Evolutionary conservation across 2,888 invertebrate species (phyloP).

Genomic region (Cheilosia variabilis): DNA sequence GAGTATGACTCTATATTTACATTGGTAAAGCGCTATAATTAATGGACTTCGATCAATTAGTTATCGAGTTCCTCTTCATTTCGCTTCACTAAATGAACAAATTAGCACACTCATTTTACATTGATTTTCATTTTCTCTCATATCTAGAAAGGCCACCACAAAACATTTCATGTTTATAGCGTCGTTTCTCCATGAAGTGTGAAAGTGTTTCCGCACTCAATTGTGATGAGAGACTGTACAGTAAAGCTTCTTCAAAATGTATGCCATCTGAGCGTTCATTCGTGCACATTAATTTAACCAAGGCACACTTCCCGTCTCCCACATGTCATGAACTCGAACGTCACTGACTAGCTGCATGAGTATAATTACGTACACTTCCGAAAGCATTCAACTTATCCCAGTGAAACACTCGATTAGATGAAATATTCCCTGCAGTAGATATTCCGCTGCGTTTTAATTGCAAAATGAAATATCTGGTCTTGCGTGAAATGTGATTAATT

Average conservation of each 20-base stretch:
- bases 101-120: too few relatives aligned
- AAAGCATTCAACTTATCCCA: constrained; percentile 19
- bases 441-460: constrained; percentile 32
- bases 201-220: constrained; percentile 13
- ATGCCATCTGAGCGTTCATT: constrained; percentile 30
- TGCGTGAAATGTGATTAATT: constrained; percentile 63
- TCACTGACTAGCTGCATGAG: constrained; percentile 5
- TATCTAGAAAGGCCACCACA: too few relatives aligned
- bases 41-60: too few relatives aligned
- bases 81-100: too few relatives aligned
- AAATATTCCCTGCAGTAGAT: not conserved
- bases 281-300: constrained; percentile 53
- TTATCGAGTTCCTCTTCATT: too few relatives aligned
- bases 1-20: too few relatives aligned
- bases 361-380: not conserved
- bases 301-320: not conserved
- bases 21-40: too few relatives aligned
- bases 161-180: not conserved
- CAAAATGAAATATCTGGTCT: constrained; percentile 39
- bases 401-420: constrained; percentile 21
- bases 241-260: constrained; percentile 15
- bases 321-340: not conserved
- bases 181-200: constrained; percentile 14
- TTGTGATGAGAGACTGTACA: constrained; percentile 6
- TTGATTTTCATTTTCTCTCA: too few relatives aligned